Evolutionary conservation across 2,888 invertebrate species (phyloP), one percentile per base, ranked within the genome.

Genomic region (Drymonia ruficornis): DNA sequence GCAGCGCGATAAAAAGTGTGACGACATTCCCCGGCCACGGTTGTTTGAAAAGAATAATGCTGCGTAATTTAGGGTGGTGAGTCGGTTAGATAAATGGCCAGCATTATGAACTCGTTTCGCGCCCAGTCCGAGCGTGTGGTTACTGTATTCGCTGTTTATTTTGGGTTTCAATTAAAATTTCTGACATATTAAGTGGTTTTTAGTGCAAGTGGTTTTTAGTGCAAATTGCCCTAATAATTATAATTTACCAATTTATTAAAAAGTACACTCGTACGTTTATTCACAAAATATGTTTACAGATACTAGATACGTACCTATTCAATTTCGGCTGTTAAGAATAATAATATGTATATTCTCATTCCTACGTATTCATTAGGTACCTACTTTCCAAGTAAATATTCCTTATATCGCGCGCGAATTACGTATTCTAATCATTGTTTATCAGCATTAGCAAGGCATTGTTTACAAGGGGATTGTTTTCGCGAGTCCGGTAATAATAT

Each of bases 401-500:
- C 31, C 15, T 44, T 28, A 47, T 46, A 42, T 52, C 50, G 46
- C 50, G 58, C 42, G 53, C 62, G 62, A 58, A 48, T 50, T 49
- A 53, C 52, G 52, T 49, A 56, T 59, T 60, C 46, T 56, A 60
- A 63, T 67, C 56, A 59, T 70, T 81, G 76, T 78, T 82, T 80
- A 74, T 75, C 56, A 65, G 61, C 58, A 72, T 82, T 78, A 78
- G 74, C 69, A 76, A 75, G 64, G 59, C 67, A 77, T 74, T 82
- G 76, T 80, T 71, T 80, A 76, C 77, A 71, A 67, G 56, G 56
- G 63, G 70, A 83, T 81, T 84, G 76, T 81, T 80, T 83, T 77
- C 75, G 75, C 74, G 74, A 72, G 76, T 75, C 72, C 54, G 70
- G 79, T 75, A 82, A 80, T 85, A 84, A 82, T 81, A 82, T 87